phyloP scores from a whole-genome alignment of 2,888 invertebrate genomes.

The Rhingia campestris region DNA sequence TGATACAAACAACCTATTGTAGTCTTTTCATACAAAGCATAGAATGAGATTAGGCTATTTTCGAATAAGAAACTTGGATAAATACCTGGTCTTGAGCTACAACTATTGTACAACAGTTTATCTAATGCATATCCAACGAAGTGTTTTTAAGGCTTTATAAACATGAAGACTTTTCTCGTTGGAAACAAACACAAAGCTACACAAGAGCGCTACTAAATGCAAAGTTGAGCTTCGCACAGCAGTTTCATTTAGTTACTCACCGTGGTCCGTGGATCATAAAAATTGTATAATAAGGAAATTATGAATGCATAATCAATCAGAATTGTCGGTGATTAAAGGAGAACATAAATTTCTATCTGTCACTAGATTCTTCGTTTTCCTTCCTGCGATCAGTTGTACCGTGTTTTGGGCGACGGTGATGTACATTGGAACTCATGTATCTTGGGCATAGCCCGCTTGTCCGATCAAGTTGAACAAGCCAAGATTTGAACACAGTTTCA shows the following conservation, averaged over 20 bases:
- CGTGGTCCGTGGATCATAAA: constrained; percentile 70
- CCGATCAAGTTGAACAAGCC: constrained; percentile 22
- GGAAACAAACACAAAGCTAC: not conserved
- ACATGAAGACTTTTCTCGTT: too few species aligned
- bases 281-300: constrained; percentile 76
- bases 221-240: constrained; percentile 57
- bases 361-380: constrained; percentile 71
- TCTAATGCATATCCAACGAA: too few species aligned
- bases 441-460: constrained; percentile 34
- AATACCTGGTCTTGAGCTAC: too few species aligned
- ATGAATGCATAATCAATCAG: constrained; percentile 77
- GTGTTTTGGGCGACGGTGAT: constrained; percentile 27
- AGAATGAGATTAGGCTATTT: too few species aligned
- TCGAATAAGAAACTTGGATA: too few species aligned
- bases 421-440: constrained; percentile 47
- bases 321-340: constrained; percentile 77
- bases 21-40: too few species aligned
- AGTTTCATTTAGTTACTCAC: constrained; percentile 17
- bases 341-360: constrained; percentile 76
- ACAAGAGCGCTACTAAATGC: constrained; percentile 1
- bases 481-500: constrained; percentile 58
- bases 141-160: too few species aligned
- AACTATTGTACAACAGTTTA: too few species aligned
- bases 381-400: constrained; percentile 33
- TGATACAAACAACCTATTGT: too few species aligned